Base-by-base conservation (phyloP, 2,797 vertebrate genomes). In the Ataeniobius toweri region DNA sequence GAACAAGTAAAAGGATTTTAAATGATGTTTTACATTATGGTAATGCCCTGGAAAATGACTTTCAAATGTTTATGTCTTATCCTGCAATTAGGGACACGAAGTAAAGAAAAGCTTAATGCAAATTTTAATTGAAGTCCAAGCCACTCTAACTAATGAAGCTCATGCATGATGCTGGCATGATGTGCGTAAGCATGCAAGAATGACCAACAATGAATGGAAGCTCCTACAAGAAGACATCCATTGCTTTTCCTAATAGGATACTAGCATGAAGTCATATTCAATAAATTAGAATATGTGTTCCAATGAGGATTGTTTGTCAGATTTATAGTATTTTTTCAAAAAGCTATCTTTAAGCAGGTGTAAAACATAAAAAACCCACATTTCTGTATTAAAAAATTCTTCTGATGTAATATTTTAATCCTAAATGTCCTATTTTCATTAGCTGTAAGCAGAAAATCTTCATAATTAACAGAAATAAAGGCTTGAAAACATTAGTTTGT, bases 21-120 rank as follows among this genome's bases (percentile, higher is more conserved):
- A 51, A 55, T 24, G 28, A 18, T 24, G 9, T 55, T 24, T 12
- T 55, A 36, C 26, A 53, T 28, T 13, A 36, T 72, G 50, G 50
- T 39, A 72, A 39, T 55, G 50, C 5, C 26, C 5, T 36, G 50
- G 71, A 36, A 55, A 73, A 73, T 73, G 53, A 41, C 53, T 39
- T 72, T 51, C 22, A 55, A 72, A 72, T 55, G 71, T 73, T 39
- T 36, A 44, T 73, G 51, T 8, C 24, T 73, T 7, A n/a, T 24
- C 24, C 22, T 73, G 71, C 20, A 67, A 67, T 55, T 72, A 24
- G 9, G 50, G 20, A 55, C 71, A 55, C n/a, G 22, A n/a, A 56
- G 5, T 24, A 58, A 44, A 41, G 53, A 58, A 41, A 56, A 72
- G 50, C 28, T 72, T 24, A 24, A 22, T 72, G 22, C 18, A 56